Conservation (phyloP, 2,113 vertebrate species). For the Herpailurus yagouaroundi region DNA sequence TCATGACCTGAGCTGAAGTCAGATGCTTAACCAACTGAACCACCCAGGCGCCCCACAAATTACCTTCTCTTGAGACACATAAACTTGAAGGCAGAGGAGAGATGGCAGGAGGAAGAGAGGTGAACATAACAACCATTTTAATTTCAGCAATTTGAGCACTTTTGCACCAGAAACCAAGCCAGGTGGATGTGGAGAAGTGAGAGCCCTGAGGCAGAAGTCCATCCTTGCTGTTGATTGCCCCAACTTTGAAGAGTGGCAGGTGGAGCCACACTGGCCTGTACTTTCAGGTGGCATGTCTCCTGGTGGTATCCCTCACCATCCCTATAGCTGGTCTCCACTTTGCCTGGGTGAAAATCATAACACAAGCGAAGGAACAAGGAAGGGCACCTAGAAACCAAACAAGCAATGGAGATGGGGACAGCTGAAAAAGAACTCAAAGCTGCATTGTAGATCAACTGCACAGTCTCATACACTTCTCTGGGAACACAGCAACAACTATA, state of each 20-base stretch:
- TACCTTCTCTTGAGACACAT: slow-evolving; percentile 5
- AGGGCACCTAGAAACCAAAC: neutral
- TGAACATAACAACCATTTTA: neutral
- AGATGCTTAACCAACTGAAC: no score
- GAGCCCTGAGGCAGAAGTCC: neutral
- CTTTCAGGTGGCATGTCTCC: neutral
- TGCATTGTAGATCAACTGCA: neutral
- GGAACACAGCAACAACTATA: neutral
- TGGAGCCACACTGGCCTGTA: neutral
- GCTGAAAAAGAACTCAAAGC: neutral
- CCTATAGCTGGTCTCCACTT: neutral
- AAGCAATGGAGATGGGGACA: neutral
- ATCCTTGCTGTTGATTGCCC: neutral
- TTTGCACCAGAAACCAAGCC: neutral
- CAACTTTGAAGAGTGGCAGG: neutral
- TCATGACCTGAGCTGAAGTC: no score
- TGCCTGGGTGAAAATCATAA: neutral
- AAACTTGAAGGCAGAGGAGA: neutral
- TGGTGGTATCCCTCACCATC: neutral
- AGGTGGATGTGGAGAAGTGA: neutral
- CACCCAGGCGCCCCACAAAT: neutral
- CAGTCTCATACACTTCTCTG: neutral
- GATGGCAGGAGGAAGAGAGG: neutral
- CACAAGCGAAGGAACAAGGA: neutral
- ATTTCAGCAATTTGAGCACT: neutral